Percentiles rank a stretch among this genome's conserved stretches.
phyloP scores from a whole-genome alignment of 2,113 vertebrate species.

The Colistium nudipinnis region DNA sequence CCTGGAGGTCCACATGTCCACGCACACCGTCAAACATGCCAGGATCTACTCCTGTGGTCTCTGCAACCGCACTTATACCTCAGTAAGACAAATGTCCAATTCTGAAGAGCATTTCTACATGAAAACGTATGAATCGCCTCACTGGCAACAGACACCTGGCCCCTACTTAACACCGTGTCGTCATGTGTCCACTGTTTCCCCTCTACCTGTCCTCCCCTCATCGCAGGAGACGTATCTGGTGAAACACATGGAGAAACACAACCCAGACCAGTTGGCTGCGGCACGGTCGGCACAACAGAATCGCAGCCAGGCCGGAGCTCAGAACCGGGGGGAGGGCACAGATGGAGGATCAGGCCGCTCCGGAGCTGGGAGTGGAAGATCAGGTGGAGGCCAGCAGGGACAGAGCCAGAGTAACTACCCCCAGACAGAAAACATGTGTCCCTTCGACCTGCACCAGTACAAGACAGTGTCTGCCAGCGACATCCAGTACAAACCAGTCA shows the following conservation, averaged over 20 bases:
- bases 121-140: slow-evolving; percentile 61
- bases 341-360: slow-evolving; percentile 69
- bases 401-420: slow-evolving; percentile 79
- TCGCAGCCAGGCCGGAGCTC: slow-evolving; percentile 79
- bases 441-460: slow-evolving; percentile 96
- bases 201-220: slow-evolving; percentile 64
- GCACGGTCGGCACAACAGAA: slow-evolving; percentile 81
- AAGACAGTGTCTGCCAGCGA: slow-evolving; percentile 87
- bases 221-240: slow-evolving; percentile 97
- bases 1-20: slow-evolving; percentile 94
- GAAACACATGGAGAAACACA: slow-evolving; percentile 99
- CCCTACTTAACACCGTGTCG: slow-evolving; percentile 67
- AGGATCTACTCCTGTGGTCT: slow-evolving; percentile 97
- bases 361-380: slow-evolving; percentile 75
- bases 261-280: slow-evolving; percentile 82
- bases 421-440: slow-evolving; percentile 83
- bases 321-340: slow-evolving; percentile 66
- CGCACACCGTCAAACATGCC: slow-evolving; percentile 97
- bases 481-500: slow-evolving; percentile 84
- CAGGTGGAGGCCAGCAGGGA: slow-evolving; percentile 53
- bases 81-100: slow-evolving; percentile 85
- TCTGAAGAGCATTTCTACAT: slow-evolving; percentile 65
- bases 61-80: slow-evolving; percentile 97
- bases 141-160: slow-evolving; percentile 64
- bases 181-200: slow-evolving; percentile 68